Base-by-base conservation (phyloP, 1,140 invertebrate species). In the Campoletis sonorensis region DNA sequence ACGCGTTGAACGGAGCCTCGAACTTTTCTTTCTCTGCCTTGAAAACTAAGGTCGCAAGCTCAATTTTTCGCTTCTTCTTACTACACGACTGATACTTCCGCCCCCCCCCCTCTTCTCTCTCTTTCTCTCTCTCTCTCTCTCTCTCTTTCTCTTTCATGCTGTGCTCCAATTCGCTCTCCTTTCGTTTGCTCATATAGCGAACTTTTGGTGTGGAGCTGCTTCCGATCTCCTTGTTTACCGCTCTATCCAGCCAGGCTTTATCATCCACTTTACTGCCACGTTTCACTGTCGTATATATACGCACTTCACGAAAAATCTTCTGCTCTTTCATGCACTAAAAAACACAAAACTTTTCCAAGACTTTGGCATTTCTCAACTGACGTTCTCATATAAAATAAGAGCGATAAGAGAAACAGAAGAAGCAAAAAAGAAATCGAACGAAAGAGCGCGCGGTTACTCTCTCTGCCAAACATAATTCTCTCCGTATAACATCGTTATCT, bases 151-250 rank as follows among this genome's bases (percentile, higher is more conserved):
- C n/a, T n/a, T n/a, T n/a, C n/a, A n/a, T n/a, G n/a, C n/a, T n/a
- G n/a, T n/a, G n/a, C 51, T 21, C 21, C 37, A 7, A 1, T 26
- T 51, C 71, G 23, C 23, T 73, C 40, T 26, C 37, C 23, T 13
- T 51, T 54, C 72, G 26, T 75, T 75, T 75, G 23, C 49, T 26
- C 72, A 75, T 54, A 75, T 54, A 75, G 21, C 49, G 45, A 75
- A 54, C 72, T 75, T 75, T 75, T 26, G 4, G 23, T 26, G n/a
- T 33, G 23, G 45, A 75, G 72, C 45, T 75, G 72, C 45, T 75
- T 75, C 49, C 49, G 45, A 54, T 75, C 49, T 75, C 49, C 72
- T 75, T 75, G 72, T 75, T 75, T 75, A 75, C 72, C 26, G 72
- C 72, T 75, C 45, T 54, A 75, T 75, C 72, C 72, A 75, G 23